Percentiles rank a stretch among this genome's conserved stretches.
phyloP scores from a whole-genome alignment of 2,797 vertebrate species.

The Podargus strigoides region DNA sequence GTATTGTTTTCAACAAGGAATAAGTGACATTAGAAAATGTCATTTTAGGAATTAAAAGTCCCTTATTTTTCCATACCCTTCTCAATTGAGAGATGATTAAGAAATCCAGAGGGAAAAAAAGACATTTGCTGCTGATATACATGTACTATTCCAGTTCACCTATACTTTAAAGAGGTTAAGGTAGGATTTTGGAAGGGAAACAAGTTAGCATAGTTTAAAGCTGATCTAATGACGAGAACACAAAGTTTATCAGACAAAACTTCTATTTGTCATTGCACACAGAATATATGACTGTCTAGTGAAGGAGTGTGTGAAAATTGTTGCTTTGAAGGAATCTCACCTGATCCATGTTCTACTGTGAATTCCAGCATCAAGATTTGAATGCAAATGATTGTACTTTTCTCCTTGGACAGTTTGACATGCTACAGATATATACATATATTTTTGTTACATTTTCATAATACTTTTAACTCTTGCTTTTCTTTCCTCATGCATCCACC shows the following conservation, averaged over 20 bases:
- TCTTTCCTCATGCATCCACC: conserved; percentile 70
- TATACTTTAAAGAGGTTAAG: neutral
- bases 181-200: neutral
- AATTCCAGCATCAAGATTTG: neutral
- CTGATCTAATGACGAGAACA: neutral
- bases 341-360: neutral
- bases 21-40: neutral
- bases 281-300: neutral
- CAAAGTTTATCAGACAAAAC: neutral
- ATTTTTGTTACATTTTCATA: neutral
- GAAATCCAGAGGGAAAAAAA: neutral
- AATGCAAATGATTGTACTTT: neutral
- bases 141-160: neutral
- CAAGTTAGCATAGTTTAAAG: neutral
- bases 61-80: neutral
- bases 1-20: neutral
- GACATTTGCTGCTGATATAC: neutral
- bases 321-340: neutral
- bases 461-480: conserved; percentile 46
- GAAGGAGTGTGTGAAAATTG: neutral
- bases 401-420: neutral
- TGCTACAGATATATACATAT: neutral
- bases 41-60: neutral
- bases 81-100: neutral
- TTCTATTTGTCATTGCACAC: neutral